Base-by-base conservation (phyloP, 1,140 invertebrate species). In the Drosophila aff. region DNA sequence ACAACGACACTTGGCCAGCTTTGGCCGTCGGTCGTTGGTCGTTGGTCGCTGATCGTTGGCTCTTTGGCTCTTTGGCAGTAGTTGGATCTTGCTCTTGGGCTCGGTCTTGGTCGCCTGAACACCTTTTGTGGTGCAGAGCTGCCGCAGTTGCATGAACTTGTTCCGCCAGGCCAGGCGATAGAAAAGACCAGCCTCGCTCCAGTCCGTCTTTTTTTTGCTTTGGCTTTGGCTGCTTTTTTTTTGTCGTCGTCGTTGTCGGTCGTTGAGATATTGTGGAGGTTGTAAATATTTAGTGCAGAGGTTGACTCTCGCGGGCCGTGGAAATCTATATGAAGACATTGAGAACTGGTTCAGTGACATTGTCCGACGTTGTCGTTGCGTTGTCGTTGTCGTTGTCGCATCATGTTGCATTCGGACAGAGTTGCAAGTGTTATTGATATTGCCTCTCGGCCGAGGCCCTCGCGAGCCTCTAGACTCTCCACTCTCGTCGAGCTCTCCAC, bases 211-310 rank as follows among this genome's bases (percentile, higher is more conserved):
- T 43, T 57, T 36, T 36, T 64, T 53, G 10, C 28, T 28, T 28
- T 28, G 23, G 23, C 26, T 31, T 31, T 31, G 26, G 26, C 28
- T 31, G 7, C 7, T 10, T 33, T 81, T 46, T 46, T 15, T 21
- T 43, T 11, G 49, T 63, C 58, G 68, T 63, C 58, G 68, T 64
- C 49, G 65, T 87, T 78, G 79, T 73, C 52, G 68, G 75, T 75
- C 82, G 74, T 91, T 89, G 85, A 89, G 85, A 89, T 89, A 90
- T 89, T 89, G 85, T 83, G 85, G 86, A 89, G 85, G 86, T 90
- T 89, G 85, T 91, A 89, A 90, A 90, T 90, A 90, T 90, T 90
- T 90, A 90, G 85, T 90, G 85, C 85, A 91, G 86, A 91, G 85
- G 85, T 90, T 90, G 77, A 62, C 58, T 62, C 76, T 59, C 55